phyloP scores from a whole-genome alignment of 2,888 invertebrate species.

The Cabera pusaria region DNA sequence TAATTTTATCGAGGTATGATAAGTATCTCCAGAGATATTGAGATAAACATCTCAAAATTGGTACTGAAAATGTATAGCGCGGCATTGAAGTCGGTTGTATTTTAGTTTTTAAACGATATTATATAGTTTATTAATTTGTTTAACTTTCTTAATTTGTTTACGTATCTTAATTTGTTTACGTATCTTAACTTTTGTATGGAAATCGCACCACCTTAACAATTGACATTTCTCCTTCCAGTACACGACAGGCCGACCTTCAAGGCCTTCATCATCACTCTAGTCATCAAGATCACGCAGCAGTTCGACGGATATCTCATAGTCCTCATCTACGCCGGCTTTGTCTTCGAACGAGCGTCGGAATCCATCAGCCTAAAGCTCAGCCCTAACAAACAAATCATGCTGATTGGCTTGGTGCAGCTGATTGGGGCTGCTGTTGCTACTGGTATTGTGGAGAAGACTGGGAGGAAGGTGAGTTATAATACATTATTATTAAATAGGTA shows the following conservation, averaged over 20 bases:
- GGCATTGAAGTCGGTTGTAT: no score
- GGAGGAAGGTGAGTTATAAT: constrained; percentile 71
- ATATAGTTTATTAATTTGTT: no score
- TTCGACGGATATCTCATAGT: constrained; percentile 76
- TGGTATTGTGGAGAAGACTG: constrained; percentile 71
- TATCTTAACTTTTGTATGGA: no score
- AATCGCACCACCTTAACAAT: no score
- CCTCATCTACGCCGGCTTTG: constrained; percentile 69
- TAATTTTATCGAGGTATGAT: no score
- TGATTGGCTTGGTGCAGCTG: constrained; percentile 68
- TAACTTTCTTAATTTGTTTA: no score
- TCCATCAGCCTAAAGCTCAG: constrained; percentile 58
- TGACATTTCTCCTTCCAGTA: constrained; percentile 48
- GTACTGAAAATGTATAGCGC: no score
- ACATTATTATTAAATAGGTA: no score
- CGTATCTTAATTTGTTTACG: no score
- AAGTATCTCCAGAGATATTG: no score
- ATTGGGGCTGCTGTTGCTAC: constrained; percentile 67
- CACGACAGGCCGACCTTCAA: constrained; percentile 66
- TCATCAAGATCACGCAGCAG: constrained; percentile 74
- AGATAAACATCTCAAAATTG: no score
- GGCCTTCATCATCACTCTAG: constrained; percentile 70
- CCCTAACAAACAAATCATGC: constrained; percentile 72
- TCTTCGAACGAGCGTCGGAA: constrained; percentile 66
- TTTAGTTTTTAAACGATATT: no score